Evolutionary conservation across 2,797 vertebrate species (phyloP), one percentile per base, ranked within the genome.

Genomic region (Pitangus sulphuratus): DNA sequence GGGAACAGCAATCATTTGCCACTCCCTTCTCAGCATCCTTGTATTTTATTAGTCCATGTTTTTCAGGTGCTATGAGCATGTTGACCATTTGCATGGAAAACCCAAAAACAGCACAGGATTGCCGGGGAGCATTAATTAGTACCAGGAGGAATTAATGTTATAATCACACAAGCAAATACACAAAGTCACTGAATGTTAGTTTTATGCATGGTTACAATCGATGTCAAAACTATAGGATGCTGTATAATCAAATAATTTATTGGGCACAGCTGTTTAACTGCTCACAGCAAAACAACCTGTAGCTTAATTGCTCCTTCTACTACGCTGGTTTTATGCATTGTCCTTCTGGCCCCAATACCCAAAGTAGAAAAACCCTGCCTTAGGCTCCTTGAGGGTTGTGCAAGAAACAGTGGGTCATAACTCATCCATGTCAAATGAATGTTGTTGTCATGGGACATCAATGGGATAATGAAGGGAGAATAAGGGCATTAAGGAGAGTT

Each of bases 401-500:
- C 93, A 95, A 97, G 88, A 97, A 98, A 98, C 97, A 95, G 87
- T 97, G 98, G 97, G 98, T 98, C 97, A 98, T 98, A 98, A 98
- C 98, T 99, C 99, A 99, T 98, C 97, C 92, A 85, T 97, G 97
- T 97, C 98, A 98, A 99, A 98, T 99, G 98, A 98, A 98, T 98
- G 96, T 98, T 98, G 98, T 98, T 98, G 98, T 98, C 99, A 98
- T 98, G 98, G 98, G 99, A 97, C 96, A 93, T 26, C 88, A 24
- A 77, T 84, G 95, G 95, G 92, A 97, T 98, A 98, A 98, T 98
- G 97, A 97, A 96, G 81, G 95, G 89, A 98, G 88, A 96, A 88
- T 97, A 98, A 98, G 98, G 98, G 85, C 98, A 90, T 97, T 97
- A 96, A 97, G 97, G 97, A 98, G 96, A 98, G 94, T 92, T 88